Percentiles rank a stretch among this genome's conserved stretches.
Conservation (phyloP, 2,888 invertebrate genomes). For the Sthenelais limicola region DNA sequence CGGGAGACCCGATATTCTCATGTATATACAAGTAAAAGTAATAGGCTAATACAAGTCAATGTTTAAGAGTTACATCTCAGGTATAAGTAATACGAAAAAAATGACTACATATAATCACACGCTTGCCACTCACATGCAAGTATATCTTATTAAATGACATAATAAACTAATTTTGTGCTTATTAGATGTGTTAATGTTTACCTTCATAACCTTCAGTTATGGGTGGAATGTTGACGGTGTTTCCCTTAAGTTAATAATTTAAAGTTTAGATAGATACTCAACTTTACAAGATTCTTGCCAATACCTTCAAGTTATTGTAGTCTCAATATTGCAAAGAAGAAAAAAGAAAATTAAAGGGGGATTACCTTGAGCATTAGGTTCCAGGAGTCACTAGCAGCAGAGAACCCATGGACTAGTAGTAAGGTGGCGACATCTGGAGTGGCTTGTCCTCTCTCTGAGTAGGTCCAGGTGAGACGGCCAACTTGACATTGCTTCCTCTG, state of each 20-base stretch:
- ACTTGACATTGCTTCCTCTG: slow-evolving; percentile 17
- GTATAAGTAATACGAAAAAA: too few relatives aligned
- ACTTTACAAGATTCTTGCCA: not conserved
- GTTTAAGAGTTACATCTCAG: too few relatives aligned
- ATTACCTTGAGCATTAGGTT: slow-evolving; percentile 59
- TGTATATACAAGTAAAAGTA: too few relatives aligned
- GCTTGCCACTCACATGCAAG: too few relatives aligned
- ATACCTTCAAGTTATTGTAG: not conserved
- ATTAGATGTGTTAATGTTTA: too few relatives aligned
- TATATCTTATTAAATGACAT: too few relatives aligned
- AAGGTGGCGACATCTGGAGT: slow-evolving; percentile 56
- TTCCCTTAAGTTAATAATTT: not conserved
- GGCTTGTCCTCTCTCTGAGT: slow-evolving; percentile 59
- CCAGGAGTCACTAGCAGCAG: slow-evolving; percentile 65
- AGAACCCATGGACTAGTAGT: slow-evolving; percentile 63
- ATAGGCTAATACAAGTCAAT: too few relatives aligned
- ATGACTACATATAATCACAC: too few relatives aligned
- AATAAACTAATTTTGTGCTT: too few relatives aligned
- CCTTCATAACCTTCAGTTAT: not conserved
- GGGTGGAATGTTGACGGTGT: not conserved
- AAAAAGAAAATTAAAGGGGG: not conserved
- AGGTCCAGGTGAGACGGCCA: slow-evolving; percentile 54
- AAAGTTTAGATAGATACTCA: not conserved
- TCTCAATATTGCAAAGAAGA: not conserved
- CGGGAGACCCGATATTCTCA: too few relatives aligned